These are phyloP conservation scores for Luscinia luscinia DNA, from an alignment of 2,797 vertebrate species.

Conservation along the genomic window DNA sequence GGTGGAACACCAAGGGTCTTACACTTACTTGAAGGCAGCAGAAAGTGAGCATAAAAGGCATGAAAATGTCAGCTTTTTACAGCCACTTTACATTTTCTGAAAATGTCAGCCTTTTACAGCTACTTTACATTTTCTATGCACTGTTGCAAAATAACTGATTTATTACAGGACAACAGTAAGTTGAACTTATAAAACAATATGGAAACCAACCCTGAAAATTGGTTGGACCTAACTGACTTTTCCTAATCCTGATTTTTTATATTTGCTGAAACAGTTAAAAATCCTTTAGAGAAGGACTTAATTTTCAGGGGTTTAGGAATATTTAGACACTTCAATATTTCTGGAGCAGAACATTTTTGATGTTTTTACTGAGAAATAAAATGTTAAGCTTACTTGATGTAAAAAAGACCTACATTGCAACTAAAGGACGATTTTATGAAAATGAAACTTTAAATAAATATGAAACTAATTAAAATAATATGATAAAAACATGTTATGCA, in stretches of 20 bases:
- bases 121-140: not conserved
- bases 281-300: not conserved
- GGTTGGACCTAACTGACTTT: not conserved
- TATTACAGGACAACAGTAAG: not conserved
- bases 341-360: not conserved
- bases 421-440: not conserved
- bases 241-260: not conserved
- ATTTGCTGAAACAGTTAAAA: not conserved
- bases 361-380: not conserved
- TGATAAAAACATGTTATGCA: not conserved
- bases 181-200: not conserved
- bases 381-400: not conserved
- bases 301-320: not conserved
- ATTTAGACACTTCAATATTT: not conserved
- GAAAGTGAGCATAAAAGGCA: not conserved
- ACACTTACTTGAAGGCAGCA: not conserved
- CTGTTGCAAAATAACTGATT: not conserved
- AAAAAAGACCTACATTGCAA: not conserved
- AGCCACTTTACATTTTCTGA: not conserved
- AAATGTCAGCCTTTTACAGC: not conserved
- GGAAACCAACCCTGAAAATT: not conserved
- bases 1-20: not conserved
- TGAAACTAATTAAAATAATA: not conserved
- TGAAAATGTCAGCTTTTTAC: conserved; percentile 11
- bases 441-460: not conserved